phyloP scores from a whole-genome alignment of 2,888 invertebrate genomes.

The Bombylius discolor region DNA sequence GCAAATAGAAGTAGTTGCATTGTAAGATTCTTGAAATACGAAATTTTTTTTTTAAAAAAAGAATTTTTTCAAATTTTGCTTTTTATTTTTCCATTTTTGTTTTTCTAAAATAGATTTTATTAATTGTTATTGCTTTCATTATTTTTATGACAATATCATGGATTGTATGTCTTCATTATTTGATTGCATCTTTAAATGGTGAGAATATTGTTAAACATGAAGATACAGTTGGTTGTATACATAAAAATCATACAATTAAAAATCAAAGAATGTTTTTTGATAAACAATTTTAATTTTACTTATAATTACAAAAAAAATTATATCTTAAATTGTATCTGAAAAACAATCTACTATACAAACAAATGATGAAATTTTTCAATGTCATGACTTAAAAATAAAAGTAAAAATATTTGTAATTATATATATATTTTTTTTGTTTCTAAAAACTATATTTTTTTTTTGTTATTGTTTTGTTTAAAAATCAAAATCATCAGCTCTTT shows the following conservation, averaged over 20 bases:
- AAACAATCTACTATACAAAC: too few species aligned
- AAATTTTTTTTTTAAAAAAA: too few species aligned
- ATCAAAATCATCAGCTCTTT: slow-evolving; percentile 36
- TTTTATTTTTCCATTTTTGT: not conserved
- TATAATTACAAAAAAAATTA: too few species aligned
- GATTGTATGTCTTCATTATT: not conserved
- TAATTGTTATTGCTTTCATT: not conserved
- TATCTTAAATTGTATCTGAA: too few species aligned
- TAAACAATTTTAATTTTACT: too few species aligned
- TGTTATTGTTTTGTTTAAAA: not conserved
- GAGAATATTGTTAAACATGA: not conserved
- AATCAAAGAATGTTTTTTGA: too few species aligned
- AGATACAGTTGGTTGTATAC: too few species aligned
- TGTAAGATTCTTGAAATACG: not conserved
- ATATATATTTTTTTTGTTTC: not conserved
- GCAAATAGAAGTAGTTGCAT: not conserved
- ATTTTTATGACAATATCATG: not conserved
- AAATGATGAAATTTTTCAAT: too few species aligned
- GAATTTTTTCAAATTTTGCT: not conserved
- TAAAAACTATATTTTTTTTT: not conserved
- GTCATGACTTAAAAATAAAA: not conserved
- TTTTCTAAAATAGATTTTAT: not conserved
- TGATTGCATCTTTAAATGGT: not conserved
- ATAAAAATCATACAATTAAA: too few species aligned
- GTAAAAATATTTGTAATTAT: not conserved